Evolutionary conservation across 2,888 invertebrate species (phyloP), one percentile per base, ranked within the genome.

Genomic region (Octodonta nipae): DNA sequence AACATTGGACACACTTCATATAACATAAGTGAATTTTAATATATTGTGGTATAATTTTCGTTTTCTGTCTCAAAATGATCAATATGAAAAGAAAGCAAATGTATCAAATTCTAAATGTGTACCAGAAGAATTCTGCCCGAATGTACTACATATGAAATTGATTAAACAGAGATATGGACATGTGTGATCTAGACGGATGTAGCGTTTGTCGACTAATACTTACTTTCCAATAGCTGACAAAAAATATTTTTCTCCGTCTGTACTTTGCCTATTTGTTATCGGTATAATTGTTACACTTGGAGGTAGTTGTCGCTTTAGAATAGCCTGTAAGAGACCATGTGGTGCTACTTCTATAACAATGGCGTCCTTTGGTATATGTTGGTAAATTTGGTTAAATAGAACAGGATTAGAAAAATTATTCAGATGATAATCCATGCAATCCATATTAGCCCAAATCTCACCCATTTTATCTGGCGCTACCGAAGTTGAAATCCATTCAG

Each of bases 381-480:
- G 65, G n/a, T 82, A 65, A 0, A 81, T 78, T 56, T 87, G 85
- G 51, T 84, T 80, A 57, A 84, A 83, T 13, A 76, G 62, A 1
- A 67, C 60, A 40, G 62, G 52, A 67, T 68, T 83, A 54, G 84
- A 59, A 13, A 87, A 64, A 55, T 88, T 89, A 54, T 87, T 87
- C 1, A 81, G 80, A 52, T 87, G 86, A 55, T 93, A 93, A 45
- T 86, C 86, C 2, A 91, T 82, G 0, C 87, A 87, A 2, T 77
- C 43, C 11, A 39, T 34, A 40, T 70, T 63, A 0, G 78, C 75
- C 15, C 71, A 66, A 0, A 73, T 60, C 1, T 73, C 68, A 26
- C 73, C 71, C 88, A 87, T 88, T 30, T 75, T 35, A 7, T 25
- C 27, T 27, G 45, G 38, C 1, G 40, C 36, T n/a, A 47, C 70